Percentiles rank a stretch among this genome's conserved stretches.
Evolutionary conservation across 2,113 vertebrate species (phyloP).

Genomic region (Thunnus maccoyii): DNA sequence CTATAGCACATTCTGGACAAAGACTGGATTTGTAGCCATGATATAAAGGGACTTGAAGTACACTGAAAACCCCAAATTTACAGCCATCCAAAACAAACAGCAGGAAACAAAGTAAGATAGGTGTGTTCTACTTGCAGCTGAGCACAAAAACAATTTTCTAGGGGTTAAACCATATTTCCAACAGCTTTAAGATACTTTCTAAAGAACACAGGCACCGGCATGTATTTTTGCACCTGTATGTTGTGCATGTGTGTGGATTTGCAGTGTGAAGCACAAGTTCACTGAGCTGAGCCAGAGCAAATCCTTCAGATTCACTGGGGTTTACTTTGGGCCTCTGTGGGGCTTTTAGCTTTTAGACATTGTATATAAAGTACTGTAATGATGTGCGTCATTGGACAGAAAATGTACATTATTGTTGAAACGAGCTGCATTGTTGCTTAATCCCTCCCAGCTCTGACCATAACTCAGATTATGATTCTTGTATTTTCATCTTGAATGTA

Average conservation of each 20-base stretch:
- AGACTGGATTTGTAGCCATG: neutral
- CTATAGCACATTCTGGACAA: neutral
- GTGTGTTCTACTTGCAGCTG: too few species aligned
- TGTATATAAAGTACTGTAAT: too few species aligned
- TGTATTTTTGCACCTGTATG: neutral
- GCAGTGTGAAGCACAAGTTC: constrained; percentile 1
- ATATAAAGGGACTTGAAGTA: neutral
- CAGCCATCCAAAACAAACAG: neutral
- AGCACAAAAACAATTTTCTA: too few species aligned
- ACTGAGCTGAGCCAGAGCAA: neutral
- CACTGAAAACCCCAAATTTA: neutral
- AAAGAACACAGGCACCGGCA: neutral
- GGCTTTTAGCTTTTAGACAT: neutral
- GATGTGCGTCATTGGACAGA: too few species aligned
- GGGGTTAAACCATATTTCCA: too few species aligned
- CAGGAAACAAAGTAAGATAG: neutral
- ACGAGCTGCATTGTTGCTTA: too few species aligned
- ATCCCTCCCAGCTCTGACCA: too few species aligned
- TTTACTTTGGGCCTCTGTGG: neutral
- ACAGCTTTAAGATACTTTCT: neutral
- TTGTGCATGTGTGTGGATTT: constrained; percentile 7
- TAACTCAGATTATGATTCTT: too few species aligned
- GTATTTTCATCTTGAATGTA: too few species aligned
- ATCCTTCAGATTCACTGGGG: neutral
- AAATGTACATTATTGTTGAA: too few species aligned